A percentile compares a stretch with the other conserved stretches of the same genome.
Evolutionary conservation across 64 coral and sea anemone genomes (phyloP).

Genomic region (Montipora capricornis): DNA sequence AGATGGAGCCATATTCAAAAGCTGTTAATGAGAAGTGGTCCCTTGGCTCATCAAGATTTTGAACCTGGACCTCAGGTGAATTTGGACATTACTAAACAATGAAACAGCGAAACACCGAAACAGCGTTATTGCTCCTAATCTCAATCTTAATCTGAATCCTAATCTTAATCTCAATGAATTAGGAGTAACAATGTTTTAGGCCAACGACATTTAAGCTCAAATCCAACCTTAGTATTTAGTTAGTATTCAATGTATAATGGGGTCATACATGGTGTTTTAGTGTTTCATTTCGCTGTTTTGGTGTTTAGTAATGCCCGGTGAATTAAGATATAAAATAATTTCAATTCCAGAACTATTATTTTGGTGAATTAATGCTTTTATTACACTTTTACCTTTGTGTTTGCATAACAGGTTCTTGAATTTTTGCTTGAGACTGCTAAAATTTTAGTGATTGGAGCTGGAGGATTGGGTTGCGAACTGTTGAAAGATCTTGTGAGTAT

Average conservation of each 20-base stretch:
- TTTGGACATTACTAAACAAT: neutral
- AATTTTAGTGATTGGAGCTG: slow-evolving; percentile 95
- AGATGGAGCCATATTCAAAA: slow-evolving; percentile 96
- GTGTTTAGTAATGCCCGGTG: too few relatives aligned
- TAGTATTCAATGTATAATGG: too few relatives aligned
- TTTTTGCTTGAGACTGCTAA: slow-evolving; percentile 91
- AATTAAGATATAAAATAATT: neutral
- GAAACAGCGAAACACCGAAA: too few relatives aligned
- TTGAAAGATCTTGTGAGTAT: slow-evolving; percentile 93
- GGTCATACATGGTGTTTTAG: too few relatives aligned
- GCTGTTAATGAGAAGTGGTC: slow-evolving; percentile 82
- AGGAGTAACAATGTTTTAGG: too few relatives aligned
- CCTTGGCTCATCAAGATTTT: slow-evolving; percentile 95
- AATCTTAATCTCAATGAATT: too few relatives aligned
- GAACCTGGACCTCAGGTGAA: slow-evolving; percentile 92
- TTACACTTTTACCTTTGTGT: neutral
- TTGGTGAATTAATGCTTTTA: neutral
- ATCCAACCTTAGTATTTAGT: too few relatives aligned
- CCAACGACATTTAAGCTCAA: too few relatives aligned
- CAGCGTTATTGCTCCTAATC: too few relatives aligned
- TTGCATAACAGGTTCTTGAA: slow-evolving; percentile 76
- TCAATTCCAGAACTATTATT: neutral
- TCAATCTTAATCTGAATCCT: too few relatives aligned
- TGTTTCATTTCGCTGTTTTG: too few relatives aligned
- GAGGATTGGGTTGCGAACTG: slow-evolving; percentile 97